Evolutionary conservation across 1,140 invertebrate species (phyloP).

Genomic region (Yoshiicerus persimilis): DNA sequence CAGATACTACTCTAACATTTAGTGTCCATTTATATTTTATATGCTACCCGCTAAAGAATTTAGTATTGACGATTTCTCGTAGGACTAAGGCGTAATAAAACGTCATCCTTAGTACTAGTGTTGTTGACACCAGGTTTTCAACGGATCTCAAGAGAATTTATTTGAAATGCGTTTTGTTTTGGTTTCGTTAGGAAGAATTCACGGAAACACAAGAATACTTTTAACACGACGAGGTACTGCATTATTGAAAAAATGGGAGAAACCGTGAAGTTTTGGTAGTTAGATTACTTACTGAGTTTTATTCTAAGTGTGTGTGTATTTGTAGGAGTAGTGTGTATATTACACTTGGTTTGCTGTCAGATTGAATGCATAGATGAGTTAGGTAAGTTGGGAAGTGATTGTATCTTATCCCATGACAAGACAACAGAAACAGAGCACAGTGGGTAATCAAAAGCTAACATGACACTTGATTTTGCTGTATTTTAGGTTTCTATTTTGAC

Average conservation of each 20-base stretch:
- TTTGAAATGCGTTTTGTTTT: background rate
- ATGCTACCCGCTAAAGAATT: background rate
- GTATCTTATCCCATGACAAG: background rate
- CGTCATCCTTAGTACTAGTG: too few species aligned
- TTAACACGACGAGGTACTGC: background rate
- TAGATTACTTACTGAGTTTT: too few species aligned
- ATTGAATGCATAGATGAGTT: background rate
- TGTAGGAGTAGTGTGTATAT: too few species aligned
- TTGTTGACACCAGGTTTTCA: background rate
- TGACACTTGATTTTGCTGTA: background rate
- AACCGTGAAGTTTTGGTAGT: background rate
- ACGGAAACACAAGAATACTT: background rate
- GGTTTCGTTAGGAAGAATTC: background rate
- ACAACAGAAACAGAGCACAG: background rate
- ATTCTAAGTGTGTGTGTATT: background rate
- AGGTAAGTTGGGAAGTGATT: background rate
- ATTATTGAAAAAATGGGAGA: background rate
- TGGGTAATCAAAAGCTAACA: background rate
- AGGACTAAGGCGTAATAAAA: too few species aligned
- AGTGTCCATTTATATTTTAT: background rate
- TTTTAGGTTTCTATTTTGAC: background rate
- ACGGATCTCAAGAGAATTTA: background rate
- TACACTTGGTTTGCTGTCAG: background rate
- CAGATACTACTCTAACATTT: background rate
- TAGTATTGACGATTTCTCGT: too few species aligned